Conservation (phyloP, 2,113 vertebrate species). For the Pavo muticus region DNA sequence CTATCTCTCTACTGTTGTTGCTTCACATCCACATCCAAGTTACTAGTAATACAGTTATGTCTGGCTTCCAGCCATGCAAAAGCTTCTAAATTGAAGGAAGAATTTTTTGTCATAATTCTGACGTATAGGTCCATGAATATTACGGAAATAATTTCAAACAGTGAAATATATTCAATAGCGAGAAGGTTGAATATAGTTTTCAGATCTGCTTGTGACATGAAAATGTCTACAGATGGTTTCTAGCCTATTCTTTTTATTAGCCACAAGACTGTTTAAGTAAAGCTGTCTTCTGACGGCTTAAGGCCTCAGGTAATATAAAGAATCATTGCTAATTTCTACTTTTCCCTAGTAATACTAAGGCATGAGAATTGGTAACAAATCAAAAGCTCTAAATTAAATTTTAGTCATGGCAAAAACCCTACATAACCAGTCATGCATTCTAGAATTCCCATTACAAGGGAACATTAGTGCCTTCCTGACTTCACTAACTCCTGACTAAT, state of each 20-base stretch:
- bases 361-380: background rate
- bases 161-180: background rate
- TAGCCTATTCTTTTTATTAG: background rate
- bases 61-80: background rate
- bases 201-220: background rate
- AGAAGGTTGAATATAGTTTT: background rate
- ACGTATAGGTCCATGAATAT: background rate
- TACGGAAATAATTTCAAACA: background rate
- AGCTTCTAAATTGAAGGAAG: background rate
- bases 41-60: background rate
- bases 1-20: background rate
- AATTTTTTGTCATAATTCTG: background rate
- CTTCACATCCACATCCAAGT: background rate
- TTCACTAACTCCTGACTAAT: background rate
- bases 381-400: background rate
- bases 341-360: background rate
- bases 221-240: background rate
- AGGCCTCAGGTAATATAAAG: background rate
- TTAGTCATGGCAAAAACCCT: background rate
- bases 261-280: background rate
- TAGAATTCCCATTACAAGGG: background rate
- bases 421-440: background rate
- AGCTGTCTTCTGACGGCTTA: background rate
- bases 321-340: background rate
- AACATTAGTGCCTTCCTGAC: background rate